Evolutionary conservation across 35 echinoderm and acorn worm genomes (phyloP), one percentile per base, ranked within the genome.

Genomic region (Ophiothrix spiculata): DNA sequence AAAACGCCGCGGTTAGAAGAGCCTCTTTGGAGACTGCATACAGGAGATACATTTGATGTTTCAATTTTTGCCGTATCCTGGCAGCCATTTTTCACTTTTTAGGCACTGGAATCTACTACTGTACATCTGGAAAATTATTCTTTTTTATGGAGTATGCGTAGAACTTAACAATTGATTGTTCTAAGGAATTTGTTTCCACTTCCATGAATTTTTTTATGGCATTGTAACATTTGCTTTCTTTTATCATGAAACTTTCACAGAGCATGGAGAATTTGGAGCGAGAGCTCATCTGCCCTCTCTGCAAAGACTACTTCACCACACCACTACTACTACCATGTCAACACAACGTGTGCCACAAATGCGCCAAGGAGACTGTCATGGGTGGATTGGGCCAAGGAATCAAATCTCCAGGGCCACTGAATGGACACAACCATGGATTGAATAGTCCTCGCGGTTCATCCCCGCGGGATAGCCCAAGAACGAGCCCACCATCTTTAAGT

Each of bases 321-420:
- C 95, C 95, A 4, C 80, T 98, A 16, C 64, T 91, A 37, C 80
- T 98, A 28, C 95, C 95, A 33, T 98, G 95, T 76, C 91, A 98
- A 64, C 95, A 98, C 79, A 98, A 98, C 49, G 85, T 98, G 35
- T 98, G 95, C 76, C 95, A 98, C 37, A 81, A 82, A 79, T 98
- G 95, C 39, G 92, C 92, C 23, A 89, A 89, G 80, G 87, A 89
- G 37, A 78, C 80, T 38, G 76, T 95, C 39, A 60, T 86, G 29
- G 74, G 88, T 31, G 34, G 33, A 10, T 35, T 34, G n/a, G n/a
- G n/a, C n/a, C n/a, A n/a, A n/a, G 39, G 11, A 16, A 40, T 63
- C 84, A 94, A 21, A 80, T 39, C 64, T 86, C 92, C 36, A 64
- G 77, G 54, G 88, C 84, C 39, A 81, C 76, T 40, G 79, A 91